Evolutionary conservation across 2,888 invertebrate genomes (phyloP).

Genomic region (Amblyteles armatorius): DNA sequence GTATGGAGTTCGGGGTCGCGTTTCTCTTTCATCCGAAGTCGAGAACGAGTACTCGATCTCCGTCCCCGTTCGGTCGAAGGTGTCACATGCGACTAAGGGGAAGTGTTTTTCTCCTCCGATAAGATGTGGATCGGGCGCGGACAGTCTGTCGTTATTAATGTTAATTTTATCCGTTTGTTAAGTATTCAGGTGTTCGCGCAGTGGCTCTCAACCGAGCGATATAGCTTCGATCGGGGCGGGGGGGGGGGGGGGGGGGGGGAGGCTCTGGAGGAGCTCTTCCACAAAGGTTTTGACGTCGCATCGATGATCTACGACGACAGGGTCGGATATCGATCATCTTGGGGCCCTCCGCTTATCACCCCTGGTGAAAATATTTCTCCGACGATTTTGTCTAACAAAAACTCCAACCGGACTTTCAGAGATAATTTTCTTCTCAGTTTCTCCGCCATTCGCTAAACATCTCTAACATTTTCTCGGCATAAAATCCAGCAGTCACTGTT

Average conservation of each 20-base stretch:
- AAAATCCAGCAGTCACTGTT: no score
- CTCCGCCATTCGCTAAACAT: no score
- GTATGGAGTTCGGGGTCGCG: slow-evolving; percentile 49
- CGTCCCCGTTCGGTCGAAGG: slow-evolving; percentile 70
- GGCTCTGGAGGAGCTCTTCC: neutral
- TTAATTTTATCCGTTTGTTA: slow-evolving; percentile 85
- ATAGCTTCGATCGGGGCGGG: neutral
- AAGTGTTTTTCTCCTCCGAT: slow-evolving; percentile 78
- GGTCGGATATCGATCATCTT: slow-evolving; percentile 57
- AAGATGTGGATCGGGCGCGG: slow-evolving; percentile 82
- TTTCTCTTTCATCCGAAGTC: slow-evolving; percentile 40
- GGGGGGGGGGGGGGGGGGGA: neutral
- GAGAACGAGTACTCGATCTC: slow-evolving; percentile 40
- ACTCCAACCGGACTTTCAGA: neutral
- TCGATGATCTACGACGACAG: slow-evolving; percentile 67
- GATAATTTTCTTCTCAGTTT: no score
- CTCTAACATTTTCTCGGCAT: no score
- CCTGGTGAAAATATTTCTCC: neutral
- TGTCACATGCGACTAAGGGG: slow-evolving; percentile 79
- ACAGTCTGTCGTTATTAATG: slow-evolving; percentile 82
- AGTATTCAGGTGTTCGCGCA: slow-evolving; percentile 84
- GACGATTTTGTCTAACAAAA: neutral
- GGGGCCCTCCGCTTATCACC: slow-evolving; percentile 12
- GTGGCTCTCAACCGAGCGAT: slow-evolving; percentile 78
- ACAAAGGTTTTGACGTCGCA: slow-evolving; percentile 28